phyloP scores from a whole-genome alignment of 92 coral and sea anemone species.

The Epizoanthus rinbou region DNA sequence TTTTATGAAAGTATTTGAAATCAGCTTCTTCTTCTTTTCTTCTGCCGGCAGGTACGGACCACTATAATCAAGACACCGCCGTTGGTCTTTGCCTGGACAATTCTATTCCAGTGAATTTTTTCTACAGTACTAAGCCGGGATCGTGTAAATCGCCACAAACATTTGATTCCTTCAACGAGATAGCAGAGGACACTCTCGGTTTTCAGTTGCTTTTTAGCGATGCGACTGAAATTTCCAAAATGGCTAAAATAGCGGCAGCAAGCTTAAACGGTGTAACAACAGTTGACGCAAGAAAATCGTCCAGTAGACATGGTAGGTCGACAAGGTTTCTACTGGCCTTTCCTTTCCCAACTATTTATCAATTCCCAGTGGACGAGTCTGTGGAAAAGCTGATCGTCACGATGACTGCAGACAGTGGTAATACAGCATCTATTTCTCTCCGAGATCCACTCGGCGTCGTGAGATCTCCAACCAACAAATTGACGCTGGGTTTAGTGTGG shows the following conservation, averaged over 20 bases:
- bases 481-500: conserved; percentile 63
- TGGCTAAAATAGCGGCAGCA: conserved; percentile 37
- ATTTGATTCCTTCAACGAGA: conserved; percentile 11
- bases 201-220: conserved; percentile 51
- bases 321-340: too few species aligned
- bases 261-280: conserved; percentile 60
- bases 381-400: conserved; percentile 67
- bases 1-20: too few species aligned
- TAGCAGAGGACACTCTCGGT: conserved; percentile 59
- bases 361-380: conserved; percentile 72
- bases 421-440: conserved; percentile 41
- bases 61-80: conserved; percentile 55
- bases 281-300: conserved; percentile 43
- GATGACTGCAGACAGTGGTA: conserved; percentile 41
- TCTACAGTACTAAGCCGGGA: conserved; percentile 54
- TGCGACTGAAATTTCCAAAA: conserved; percentile 46
- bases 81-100: conserved; percentile 51
- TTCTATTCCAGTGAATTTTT: conserved; percentile 57
- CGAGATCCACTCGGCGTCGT: conserved; percentile 51
- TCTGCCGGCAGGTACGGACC: neutral
- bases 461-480: conserved; percentile 25
- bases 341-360: conserved; percentile 34
- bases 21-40: too few species aligned
- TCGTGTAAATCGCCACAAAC: conserved; percentile 17
- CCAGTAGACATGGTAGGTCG: neutral